Evolutionary conservation across 2,888 invertebrate genomes (phyloP).

Genomic region (Saturnia japonica): DNA sequence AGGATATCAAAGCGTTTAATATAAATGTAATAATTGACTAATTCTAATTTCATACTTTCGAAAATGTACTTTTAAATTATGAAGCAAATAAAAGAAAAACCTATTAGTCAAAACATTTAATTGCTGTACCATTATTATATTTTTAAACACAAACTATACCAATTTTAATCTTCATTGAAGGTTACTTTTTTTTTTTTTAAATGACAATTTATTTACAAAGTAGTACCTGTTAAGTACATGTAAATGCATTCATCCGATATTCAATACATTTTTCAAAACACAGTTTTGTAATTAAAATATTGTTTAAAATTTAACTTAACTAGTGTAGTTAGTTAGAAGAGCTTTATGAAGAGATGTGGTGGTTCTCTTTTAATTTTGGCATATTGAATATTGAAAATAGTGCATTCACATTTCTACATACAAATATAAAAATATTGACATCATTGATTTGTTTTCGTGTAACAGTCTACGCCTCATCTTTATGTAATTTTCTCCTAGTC

Average conservation of each 20-base stretch:
- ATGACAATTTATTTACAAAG: conserved; percentile 20
- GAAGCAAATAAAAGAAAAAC: conserved; percentile 27
- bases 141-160: conserved; percentile 29
- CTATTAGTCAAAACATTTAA: conserved; percentile 36
- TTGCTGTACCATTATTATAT: conserved; percentile 40
- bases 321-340: background rate
- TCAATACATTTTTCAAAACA: conserved; percentile 3
- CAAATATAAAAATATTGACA: conserved; percentile 10
- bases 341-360: background rate
- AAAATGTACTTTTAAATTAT: conserved; percentile 4
- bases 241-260: conserved; percentile 15
- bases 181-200: conserved; percentile 29
- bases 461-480: background rate
- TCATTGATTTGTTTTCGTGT: conserved; percentile 1
- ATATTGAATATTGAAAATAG: background rate
- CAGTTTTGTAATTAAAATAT: no score
- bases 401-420: conserved; percentile 5
- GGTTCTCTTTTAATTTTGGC: background rate
- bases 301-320: no score
- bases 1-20: background rate
- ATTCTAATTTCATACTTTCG: background rate
- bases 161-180: conserved; percentile 30
- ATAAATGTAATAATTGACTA: conserved; percentile 11
- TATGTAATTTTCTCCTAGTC: background rate
- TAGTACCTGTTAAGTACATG: conserved; percentile 10